These are phyloP conservation scores for Onthophagus taurus DNA, from an alignment of 1,140 invertebrate species.

Conservation along the genomic window DNA sequence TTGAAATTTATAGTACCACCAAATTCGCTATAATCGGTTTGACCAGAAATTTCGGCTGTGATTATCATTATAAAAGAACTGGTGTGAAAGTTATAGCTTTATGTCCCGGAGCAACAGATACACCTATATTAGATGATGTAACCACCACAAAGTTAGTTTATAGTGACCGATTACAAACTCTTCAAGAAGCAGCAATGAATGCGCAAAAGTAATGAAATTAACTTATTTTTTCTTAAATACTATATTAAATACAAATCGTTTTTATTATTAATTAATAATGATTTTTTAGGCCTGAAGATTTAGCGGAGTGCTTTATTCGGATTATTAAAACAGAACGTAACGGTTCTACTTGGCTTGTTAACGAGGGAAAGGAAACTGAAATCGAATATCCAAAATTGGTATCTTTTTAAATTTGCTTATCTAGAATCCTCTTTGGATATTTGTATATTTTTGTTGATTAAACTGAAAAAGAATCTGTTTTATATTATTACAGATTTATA, in stretches of 20 bases:
- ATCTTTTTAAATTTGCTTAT: no score
- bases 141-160: neutral
- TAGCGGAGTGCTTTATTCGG: neutral
- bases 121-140: neutral
- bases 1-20: neutral
- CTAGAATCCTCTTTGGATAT: no score
- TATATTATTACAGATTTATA: no score
- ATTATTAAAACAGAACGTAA: neutral
- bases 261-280: no score
- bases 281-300: neutral
- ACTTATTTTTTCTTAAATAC: neutral
- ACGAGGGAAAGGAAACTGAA: neutral
- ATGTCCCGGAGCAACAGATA: neutral
- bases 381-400: neutral
- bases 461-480: no score
- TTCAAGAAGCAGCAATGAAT: no score
- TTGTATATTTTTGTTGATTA: no score
- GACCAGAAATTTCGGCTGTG: neutral
- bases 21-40: neutral
- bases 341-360: neutral
- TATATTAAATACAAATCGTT: no score
- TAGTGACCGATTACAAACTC: neutral
- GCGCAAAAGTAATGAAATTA: conserved; percentile 6
- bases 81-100: neutral
- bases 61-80: neutral